phyloP scores from a whole-genome alignment of 2,113 vertebrate species.

The Zapornia atra region DNA sequence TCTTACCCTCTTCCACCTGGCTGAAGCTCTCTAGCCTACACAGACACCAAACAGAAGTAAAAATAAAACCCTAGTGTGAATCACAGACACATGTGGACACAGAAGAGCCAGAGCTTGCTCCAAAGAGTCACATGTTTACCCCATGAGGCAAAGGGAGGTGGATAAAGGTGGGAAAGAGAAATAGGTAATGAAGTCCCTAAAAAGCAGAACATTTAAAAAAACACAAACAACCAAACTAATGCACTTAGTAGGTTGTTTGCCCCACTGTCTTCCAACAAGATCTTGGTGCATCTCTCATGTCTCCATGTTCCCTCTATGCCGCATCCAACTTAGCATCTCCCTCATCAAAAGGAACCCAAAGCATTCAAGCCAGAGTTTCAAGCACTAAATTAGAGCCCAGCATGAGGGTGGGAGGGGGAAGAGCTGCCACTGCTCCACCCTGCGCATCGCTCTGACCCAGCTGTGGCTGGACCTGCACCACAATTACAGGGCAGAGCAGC shows the following conservation, averaged over 20 bases:
- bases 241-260: accelerated
- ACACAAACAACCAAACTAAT: neutral
- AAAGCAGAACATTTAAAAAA: neutral
- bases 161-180: neutral
- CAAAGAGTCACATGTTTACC: accelerated
- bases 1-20: neutral
- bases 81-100: accelerated
- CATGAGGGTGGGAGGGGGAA: neutral
- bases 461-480: neutral
- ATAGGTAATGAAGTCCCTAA: neutral
- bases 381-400: neutral
- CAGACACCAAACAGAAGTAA: neutral
- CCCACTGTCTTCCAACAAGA: neutral
- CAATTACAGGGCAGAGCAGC: neutral
- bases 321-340: accelerated
- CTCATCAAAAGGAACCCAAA: neutral
- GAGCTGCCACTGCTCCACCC: neutral
- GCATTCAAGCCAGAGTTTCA: neutral
- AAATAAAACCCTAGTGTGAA: neutral
- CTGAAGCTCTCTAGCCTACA: neutral
- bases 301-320: neutral
- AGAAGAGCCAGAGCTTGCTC: neutral
- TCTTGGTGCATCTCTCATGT: neutral
- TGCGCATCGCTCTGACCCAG: accelerated
- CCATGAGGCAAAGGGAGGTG: neutral